Conservation (phyloP, 2,797 vertebrate genomes). For the Ptychobarbus kaznakovi region DNA sequence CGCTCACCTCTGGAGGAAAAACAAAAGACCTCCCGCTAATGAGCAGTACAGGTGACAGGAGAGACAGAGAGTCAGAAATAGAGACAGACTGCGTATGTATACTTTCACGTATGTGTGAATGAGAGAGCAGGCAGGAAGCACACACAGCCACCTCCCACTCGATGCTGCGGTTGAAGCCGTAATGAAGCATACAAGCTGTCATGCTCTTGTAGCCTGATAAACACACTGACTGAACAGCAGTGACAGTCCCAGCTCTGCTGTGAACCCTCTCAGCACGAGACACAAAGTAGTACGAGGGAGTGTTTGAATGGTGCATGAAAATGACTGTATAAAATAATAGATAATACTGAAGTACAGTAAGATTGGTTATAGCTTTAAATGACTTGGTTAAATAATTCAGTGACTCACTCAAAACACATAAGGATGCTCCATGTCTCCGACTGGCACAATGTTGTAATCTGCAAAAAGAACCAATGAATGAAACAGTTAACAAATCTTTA, state of each 20-base stretch:
- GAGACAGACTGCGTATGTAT: conserved; percentile 1
- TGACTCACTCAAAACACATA: not conserved
- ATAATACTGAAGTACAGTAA: not conserved
- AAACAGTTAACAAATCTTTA: not conserved
- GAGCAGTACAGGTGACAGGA: conserved; percentile 43
- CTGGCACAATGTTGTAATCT: not conserved
- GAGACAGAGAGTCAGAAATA: conserved; percentile 43
- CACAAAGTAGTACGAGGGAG: not conserved
- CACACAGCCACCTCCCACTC: conserved; percentile 56
- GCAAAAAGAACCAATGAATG: not conserved
- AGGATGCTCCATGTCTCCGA: not conserved
- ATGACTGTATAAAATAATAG: not conserved
- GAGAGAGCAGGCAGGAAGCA: conserved; percentile 24
- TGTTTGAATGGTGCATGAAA: not conserved
- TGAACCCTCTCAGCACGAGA: conserved; percentile 30
- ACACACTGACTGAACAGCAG: conserved; percentile 33
- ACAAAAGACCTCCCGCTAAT: conserved; percentile 48
- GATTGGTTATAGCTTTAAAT: not conserved
- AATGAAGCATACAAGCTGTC: conserved; percentile 52
- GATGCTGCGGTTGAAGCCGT: conserved; percentile 21
- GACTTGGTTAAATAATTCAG: not conserved
- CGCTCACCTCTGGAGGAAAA: conserved; percentile 14
- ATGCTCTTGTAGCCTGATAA: conserved; percentile 46
- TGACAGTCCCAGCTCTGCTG: conserved; percentile 34
- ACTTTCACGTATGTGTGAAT: conserved; percentile 23